Percentiles rank a stretch among this genome's conserved stretches.
Conservation (phyloP, 35 echinoderm and acorn worm genomes). For the Anneissia japonica region DNA sequence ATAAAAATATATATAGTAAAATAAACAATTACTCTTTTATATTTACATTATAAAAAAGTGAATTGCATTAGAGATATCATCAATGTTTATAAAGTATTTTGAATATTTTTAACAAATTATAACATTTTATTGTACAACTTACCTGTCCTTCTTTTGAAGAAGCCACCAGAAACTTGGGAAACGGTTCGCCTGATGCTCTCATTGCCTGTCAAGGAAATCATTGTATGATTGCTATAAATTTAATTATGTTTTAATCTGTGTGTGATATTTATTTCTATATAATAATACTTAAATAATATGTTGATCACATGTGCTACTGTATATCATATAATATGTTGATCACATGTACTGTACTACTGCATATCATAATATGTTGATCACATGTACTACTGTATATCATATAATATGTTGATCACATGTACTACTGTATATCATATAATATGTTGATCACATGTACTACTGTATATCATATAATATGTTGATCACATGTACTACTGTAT, state of each 20-base stretch:
- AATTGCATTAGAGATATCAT: too few relatives aligned
- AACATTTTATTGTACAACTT: too few relatives aligned
- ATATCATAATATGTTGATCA: background rate
- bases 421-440: too few relatives aligned
- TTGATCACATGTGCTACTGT: background rate
- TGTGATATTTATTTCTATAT: background rate
- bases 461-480: too few relatives aligned
- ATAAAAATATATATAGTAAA: too few relatives aligned
- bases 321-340: background rate
- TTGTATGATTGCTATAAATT: background rate
- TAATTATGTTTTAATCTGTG: constrained; percentile 4
- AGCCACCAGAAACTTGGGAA: constrained; percentile 77
- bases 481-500: too few relatives aligned
- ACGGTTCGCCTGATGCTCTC: constrained; percentile 75
- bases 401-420: too few relatives aligned
- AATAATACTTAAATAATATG: background rate
- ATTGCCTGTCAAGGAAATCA: constrained; percentile 51
- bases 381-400: background rate
- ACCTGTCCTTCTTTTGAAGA: constrained; percentile 84
- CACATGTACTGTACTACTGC: background rate
- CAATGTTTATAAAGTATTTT: too few relatives aligned
- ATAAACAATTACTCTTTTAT: too few relatives aligned
- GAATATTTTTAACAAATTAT: too few relatives aligned
- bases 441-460: too few relatives aligned
- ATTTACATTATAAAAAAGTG: too few relatives aligned